These are phyloP conservation scores for Oryzaephilus surinamensis DNA, from an alignment of 1,140 invertebrate genomes.

Conservation along the genomic window DNA sequence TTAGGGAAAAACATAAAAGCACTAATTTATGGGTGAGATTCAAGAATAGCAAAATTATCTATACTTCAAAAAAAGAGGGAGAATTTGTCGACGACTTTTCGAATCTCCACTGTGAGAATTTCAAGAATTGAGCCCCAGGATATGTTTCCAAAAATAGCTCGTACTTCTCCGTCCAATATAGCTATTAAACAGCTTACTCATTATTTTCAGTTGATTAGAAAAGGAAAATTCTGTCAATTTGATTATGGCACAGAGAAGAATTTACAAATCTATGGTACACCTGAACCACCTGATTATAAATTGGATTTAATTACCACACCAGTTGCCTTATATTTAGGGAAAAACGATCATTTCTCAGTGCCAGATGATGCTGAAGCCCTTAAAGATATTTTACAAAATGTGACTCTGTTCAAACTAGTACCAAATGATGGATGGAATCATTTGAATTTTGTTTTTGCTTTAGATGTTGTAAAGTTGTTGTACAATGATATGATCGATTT, in stretches of 20 bases:
- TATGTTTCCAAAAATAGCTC: too few relatives aligned
- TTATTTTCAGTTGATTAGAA: too few relatives aligned
- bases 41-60: too few relatives aligned
- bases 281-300: conserved; percentile 46
- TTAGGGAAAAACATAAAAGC: too few relatives aligned
- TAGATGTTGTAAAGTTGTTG: conserved; percentile 33
- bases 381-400: conserved; percentile 8
- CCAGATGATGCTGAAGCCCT: conserved; percentile 11
- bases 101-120: too few relatives aligned
- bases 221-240: conserved; percentile 40
- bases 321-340: conserved; percentile 53
- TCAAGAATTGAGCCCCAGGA: too few relatives aligned
- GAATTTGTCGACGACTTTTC: too few relatives aligned
- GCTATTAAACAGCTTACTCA: too few relatives aligned
- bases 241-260: conserved; percentile 44
- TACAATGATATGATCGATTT: conserved; percentile 33
- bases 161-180: too few relatives aligned
- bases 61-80: too few relatives aligned
- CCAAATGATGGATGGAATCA: conserved; percentile 36
- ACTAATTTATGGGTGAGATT: too few relatives aligned
- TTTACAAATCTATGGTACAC: conserved; percentile 41
- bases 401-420: conserved; percentile 18
- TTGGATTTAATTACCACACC: conserved; percentile 50
- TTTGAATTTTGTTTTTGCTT: conserved; percentile 39
- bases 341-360: conserved; percentile 55